These are phyloP conservation scores for Cirrhinus molitorella DNA, from an alignment of 2,797 vertebrate genomes.

Conservation along the genomic window DNA sequence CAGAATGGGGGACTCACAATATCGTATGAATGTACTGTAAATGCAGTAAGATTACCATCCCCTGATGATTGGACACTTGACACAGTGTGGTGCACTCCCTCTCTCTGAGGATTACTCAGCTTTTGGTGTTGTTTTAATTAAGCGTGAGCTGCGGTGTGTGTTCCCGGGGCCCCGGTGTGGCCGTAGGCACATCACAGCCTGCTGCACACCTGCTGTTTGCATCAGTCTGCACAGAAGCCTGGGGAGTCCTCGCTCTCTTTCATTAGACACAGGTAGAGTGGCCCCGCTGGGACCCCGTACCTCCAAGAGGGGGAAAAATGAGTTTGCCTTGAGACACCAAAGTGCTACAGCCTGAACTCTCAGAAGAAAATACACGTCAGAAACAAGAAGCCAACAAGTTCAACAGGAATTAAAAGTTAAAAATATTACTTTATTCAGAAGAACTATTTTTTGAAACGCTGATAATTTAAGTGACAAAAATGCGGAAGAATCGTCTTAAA, in stretches of 20 bases:
- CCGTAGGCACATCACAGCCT: conserved; percentile 48
- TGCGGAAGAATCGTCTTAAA: not conserved
- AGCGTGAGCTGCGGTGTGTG: conserved; percentile 21
- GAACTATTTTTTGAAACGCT: not conserved
- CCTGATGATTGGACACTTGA: conserved; percentile 13
- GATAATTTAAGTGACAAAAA: not conserved
- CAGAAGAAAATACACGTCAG: conserved; percentile 4
- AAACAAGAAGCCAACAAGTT: conserved; percentile 6
- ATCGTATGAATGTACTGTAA: not conserved
- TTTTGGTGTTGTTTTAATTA: conserved; percentile 58
- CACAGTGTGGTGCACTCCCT: conserved; percentile 13
- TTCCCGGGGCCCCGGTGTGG: conserved; percentile 40
- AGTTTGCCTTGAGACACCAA: conserved; percentile 13
- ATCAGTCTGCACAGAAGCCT: conserved; percentile 25
- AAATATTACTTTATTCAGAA: conserved; percentile 4
- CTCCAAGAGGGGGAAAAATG: conserved; percentile 10
- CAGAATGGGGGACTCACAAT: not conserved
- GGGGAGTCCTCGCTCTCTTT: conserved; percentile 22
- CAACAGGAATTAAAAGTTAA: not conserved
- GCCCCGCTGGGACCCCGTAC: conserved; percentile 4
- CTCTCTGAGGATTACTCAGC: conserved; percentile 38
- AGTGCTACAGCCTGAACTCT: conserved; percentile 21
- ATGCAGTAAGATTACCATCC: not conserved
- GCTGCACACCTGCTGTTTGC: conserved; percentile 56
- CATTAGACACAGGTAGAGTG: conserved; percentile 41